Percentiles rank a stretch among this genome's conserved stretches.
phyloP scores from a whole-genome alignment of 2,888 invertebrate species.

The Phalera bucephala region DNA sequence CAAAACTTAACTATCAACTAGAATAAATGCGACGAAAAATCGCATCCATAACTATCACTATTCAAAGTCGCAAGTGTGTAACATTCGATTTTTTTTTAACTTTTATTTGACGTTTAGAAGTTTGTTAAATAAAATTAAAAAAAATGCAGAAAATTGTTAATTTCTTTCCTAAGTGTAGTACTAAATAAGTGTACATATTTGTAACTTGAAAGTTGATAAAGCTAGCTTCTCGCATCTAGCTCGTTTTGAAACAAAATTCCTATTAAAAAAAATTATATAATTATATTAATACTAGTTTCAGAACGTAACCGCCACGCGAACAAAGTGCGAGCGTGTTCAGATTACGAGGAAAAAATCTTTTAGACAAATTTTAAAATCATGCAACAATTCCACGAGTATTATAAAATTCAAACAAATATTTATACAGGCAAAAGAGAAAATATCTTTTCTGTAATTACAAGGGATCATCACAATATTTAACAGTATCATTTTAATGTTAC shows the following conservation, averaged over 20 bases:
- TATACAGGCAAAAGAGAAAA: too few species aligned
- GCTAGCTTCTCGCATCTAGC: constrained; percentile 43
- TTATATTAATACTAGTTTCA: background rate
- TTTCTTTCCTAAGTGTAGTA: constrained; percentile 27
- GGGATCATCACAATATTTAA: too few species aligned
- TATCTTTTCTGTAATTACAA: too few species aligned
- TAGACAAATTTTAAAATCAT: too few species aligned
- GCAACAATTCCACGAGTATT: too few species aligned
- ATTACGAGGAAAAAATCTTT: too few species aligned
- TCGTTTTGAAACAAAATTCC: background rate
- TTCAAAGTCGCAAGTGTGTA: constrained; percentile 16
- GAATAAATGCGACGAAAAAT: too few species aligned
- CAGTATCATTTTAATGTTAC: too few species aligned
- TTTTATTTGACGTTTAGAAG: constrained; percentile 27
- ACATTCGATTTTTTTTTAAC: constrained; percentile 19
- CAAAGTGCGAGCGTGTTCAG: background rate
- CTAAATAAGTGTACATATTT: constrained; percentile 31
- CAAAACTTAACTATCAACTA: too few species aligned
- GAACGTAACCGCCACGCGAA: background rate
- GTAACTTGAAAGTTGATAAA: too few species aligned
- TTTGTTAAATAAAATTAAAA: constrained; percentile 8
- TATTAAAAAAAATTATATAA: background rate
- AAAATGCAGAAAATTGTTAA: constrained; percentile 26
- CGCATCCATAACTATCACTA: too few species aligned
- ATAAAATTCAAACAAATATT: too few species aligned